Evolutionary conservation across 2,888 invertebrate genomes (phyloP).

Genomic region (Gnatocerus cornutus): DNA sequence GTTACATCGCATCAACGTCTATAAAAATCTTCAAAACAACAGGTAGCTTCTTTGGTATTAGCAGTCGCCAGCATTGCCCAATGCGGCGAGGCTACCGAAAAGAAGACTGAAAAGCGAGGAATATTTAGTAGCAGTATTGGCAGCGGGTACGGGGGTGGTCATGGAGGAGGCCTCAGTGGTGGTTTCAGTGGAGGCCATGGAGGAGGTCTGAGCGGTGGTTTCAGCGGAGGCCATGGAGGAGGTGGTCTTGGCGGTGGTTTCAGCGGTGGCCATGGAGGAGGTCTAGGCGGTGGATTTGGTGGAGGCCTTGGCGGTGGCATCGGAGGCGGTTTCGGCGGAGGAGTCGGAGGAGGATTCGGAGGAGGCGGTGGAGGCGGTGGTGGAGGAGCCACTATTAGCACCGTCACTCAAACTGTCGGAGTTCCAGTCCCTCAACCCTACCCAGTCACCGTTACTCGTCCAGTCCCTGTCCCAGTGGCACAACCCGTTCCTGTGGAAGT

Average conservation of each 20-base stretch:
- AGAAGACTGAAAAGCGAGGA: slow-evolving; percentile 61
- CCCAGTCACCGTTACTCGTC: slow-evolving; percentile 70
- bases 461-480: slow-evolving; percentile 73
- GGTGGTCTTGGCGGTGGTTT: slow-evolving; percentile 53
- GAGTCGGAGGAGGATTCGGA: slow-evolving; percentile 51
- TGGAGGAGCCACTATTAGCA: slow-evolving; percentile 67
- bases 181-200: slow-evolving; percentile 44
- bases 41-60: slow-evolving; percentile 58
- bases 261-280: slow-evolving; percentile 60
- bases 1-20: background rate
- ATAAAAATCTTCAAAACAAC: slow-evolving; percentile 1
- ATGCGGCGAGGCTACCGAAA: slow-evolving; percentile 60
- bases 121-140: slow-evolving; percentile 57
- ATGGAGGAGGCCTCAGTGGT: slow-evolving; percentile 27
- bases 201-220: slow-evolving; percentile 51
- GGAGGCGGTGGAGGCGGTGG: slow-evolving; percentile 61
- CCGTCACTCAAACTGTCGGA: slow-evolving; percentile 65
- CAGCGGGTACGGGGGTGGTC: slow-evolving; percentile 34
- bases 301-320: slow-evolving; percentile 50
- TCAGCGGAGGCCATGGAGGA: slow-evolving; percentile 46
- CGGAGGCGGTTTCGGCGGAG: slow-evolving; percentile 50
- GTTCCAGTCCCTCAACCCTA: slow-evolving; percentile 69
- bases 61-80: slow-evolving; percentile 60
- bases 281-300: slow-evolving; percentile 41
- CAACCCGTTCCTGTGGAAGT: slow-evolving; percentile 73